Conservation (phyloP, 2,113 vertebrate species). For the Podarcis muralis region DNA sequence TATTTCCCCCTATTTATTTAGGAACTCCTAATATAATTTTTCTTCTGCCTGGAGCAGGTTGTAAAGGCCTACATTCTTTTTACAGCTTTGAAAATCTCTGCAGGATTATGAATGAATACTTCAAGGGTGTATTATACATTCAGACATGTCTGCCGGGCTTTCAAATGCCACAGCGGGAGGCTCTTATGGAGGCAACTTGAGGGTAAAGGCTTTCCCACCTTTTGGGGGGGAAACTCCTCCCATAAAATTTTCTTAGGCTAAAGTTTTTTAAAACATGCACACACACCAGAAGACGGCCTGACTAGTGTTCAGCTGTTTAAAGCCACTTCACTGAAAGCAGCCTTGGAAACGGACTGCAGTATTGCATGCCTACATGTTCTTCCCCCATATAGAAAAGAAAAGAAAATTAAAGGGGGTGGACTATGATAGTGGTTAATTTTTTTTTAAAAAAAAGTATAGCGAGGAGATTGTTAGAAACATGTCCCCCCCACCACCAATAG, state of each 20-base stretch:
- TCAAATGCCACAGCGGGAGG: slow-evolving; percentile 71
- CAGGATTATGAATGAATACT: slow-evolving; percentile 71
- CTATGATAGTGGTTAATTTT: not conserved
- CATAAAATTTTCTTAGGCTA: slow-evolving; percentile 70
- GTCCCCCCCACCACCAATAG: not conserved
- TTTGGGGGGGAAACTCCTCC: slow-evolving; percentile 69
- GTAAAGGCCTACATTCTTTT: slow-evolving; percentile 58
- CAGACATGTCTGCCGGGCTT: slow-evolving; percentile 73
- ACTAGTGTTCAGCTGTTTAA: slow-evolving; percentile 49
- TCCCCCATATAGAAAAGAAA: not conserved
- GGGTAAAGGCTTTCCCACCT: slow-evolving; percentile 69
- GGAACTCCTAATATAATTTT: slow-evolving; percentile 39
- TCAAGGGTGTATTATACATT: slow-evolving; percentile 72
- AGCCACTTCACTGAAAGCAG: not conserved
- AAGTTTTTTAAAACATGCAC: slow-evolving; percentile 52
- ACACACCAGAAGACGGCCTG: slow-evolving; percentile 10
- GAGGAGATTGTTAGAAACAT: not conserved
- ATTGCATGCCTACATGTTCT: not conserved
- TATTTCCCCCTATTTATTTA: slow-evolving; percentile 53
- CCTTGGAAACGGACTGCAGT: not conserved
- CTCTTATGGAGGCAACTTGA: slow-evolving; percentile 68
- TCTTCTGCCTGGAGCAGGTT: slow-evolving; percentile 37
- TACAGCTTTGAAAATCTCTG: slow-evolving; percentile 70
- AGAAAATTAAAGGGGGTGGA: not conserved
- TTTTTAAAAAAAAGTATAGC: not conserved